Evolutionary conservation across 2,797 vertebrate species (phyloP).

Genomic region (Heterohyrax brucei): DNA sequence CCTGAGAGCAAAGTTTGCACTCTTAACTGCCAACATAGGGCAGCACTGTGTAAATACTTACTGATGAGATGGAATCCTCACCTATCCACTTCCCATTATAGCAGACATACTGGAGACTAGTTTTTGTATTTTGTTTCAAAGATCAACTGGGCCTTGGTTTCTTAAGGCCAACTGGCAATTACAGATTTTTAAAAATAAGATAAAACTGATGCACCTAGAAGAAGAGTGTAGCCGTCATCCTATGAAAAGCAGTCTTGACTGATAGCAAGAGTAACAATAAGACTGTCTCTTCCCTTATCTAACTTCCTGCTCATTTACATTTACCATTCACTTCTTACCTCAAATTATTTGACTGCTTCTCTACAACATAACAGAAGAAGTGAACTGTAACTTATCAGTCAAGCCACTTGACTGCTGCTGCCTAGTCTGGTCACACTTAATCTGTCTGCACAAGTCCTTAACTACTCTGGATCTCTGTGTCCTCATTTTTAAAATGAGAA

Average conservation of each 20-base stretch:
- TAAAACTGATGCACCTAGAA: neutral
- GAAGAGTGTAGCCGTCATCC: neutral
- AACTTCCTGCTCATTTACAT: slow-evolving; percentile 43
- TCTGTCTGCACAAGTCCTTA: slow-evolving; percentile 22
- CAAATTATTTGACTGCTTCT: neutral
- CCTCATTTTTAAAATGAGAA: slow-evolving; percentile 40
- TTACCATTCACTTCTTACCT: slow-evolving; percentile 22
- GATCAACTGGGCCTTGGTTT: slow-evolving; percentile 41
- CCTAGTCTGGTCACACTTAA: neutral
- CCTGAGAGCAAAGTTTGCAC: neutral
- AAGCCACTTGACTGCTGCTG: neutral
- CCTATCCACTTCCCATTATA: neutral
- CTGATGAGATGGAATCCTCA: neutral
- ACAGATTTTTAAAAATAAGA: slow-evolving; percentile 13
- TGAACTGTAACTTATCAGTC: neutral
- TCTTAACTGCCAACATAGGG: neutral
- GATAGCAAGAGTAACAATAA: neutral
- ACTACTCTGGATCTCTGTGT: slow-evolving; percentile 48
- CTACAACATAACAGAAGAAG: neutral
- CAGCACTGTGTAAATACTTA: neutral
- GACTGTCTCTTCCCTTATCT: neutral
- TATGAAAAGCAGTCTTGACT: neutral
- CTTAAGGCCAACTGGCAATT: neutral
- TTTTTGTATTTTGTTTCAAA: slow-evolving; percentile 37
- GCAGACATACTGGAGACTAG: neutral